Evolutionary conservation across 2,797 vertebrate species (phyloP).

Genomic region (Catamblyrhynchus diadema): DNA sequence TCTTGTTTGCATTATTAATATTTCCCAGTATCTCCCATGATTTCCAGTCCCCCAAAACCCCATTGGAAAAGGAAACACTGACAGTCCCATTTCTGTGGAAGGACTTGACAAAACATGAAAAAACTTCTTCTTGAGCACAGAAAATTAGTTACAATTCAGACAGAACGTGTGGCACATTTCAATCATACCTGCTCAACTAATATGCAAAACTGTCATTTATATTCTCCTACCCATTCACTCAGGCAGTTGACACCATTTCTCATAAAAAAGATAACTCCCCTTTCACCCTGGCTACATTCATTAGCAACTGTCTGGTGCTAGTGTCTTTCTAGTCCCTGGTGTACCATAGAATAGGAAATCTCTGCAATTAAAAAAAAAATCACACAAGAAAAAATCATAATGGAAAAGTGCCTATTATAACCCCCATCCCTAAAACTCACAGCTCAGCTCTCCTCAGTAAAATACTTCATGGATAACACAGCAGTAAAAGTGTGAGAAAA

Average conservation of each 20-base stretch:
- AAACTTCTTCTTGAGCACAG: neutral
- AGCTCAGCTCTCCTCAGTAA: neutral
- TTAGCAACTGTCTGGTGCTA: conserved; percentile 90
- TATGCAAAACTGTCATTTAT: conserved; percentile 85
- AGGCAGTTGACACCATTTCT: conserved; percentile 92
- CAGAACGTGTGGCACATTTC: neutral
- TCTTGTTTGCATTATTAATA: neutral
- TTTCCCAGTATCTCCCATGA: neutral
- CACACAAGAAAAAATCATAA: neutral
- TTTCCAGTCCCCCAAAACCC: neutral
- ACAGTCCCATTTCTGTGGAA: neutral
- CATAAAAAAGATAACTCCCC: conserved; percentile 90
- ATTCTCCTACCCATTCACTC: conserved; percentile 93
- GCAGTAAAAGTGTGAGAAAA: neutral
- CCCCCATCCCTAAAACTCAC: neutral
- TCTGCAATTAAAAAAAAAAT: conserved; percentile 61
- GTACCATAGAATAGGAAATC: conserved; percentile 91
- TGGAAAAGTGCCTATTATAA: neutral
- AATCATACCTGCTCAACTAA: conserved; percentile 87
- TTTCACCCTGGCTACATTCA: conserved; percentile 86
- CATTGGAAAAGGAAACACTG: neutral
- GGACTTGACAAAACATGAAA: neutral
- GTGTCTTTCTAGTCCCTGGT: conserved; percentile 90
- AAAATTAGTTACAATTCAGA: neutral
- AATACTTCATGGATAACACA: neutral